Conservation (phyloP, 2,888 invertebrate genomes). For the Disparrhopalites patrizii region DNA sequence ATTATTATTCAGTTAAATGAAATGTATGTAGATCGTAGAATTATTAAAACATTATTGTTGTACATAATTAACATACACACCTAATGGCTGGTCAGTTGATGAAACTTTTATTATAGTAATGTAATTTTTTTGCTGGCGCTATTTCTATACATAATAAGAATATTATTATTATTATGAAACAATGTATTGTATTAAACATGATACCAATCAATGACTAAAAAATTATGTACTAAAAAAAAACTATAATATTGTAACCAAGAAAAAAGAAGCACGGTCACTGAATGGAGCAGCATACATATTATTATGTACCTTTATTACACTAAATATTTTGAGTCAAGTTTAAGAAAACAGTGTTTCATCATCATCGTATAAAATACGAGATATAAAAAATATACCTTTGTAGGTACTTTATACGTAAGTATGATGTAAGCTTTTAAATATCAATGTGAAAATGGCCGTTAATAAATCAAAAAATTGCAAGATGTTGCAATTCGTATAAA, state of each 20-base stretch:
- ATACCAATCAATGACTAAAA: too few relatives aligned
- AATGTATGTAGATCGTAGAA: too few relatives aligned
- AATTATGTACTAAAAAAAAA: too few relatives aligned
- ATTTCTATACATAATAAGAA: too few relatives aligned
- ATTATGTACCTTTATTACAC: constrained; percentile 17
- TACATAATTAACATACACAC: too few relatives aligned
- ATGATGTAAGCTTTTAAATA: constrained; percentile 10
- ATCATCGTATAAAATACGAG: constrained; percentile 3
- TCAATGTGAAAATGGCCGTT: constrained; percentile 6
- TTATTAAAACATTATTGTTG: too few relatives aligned
- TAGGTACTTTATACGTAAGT: constrained; percentile 6
- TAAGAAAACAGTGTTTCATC: constrained; percentile 10
- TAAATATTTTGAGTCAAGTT: constrained; percentile 14
- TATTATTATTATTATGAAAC: too few relatives aligned
- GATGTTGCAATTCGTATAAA: neutral
- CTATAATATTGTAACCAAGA: constrained; percentile 1
- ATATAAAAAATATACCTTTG: neutral
- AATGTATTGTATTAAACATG: too few relatives aligned
- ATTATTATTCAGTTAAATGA: too few relatives aligned
- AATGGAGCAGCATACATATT: constrained; percentile 5
- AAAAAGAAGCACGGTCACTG: neutral
- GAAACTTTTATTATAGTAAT: too few relatives aligned
- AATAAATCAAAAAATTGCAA: constrained; percentile 6
- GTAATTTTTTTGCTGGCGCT: too few relatives aligned
- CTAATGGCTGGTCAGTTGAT: too few relatives aligned